phyloP scores from a whole-genome alignment of 2,797 vertebrate genomes.

The Enoplosus armatus region DNA sequence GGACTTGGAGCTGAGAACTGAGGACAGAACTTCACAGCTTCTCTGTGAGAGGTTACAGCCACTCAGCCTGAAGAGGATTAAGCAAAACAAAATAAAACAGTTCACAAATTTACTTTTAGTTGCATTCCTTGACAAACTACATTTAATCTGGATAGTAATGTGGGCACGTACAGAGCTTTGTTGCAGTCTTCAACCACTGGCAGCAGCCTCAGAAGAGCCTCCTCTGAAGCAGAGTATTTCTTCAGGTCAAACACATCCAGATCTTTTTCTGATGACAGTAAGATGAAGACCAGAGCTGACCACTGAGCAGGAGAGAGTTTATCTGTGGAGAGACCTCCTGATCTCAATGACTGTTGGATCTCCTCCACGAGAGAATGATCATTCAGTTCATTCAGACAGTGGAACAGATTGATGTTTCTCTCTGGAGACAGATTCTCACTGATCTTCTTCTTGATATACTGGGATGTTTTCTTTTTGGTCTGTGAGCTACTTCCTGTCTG shows the following conservation, averaged over 20 bases:
- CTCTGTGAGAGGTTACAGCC: background rate
- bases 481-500: background rate
- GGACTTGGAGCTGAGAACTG: background rate
- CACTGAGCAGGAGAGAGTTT: background rate
- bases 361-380: background rate
- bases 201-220: conserved; percentile 12
- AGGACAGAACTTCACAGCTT: background rate
- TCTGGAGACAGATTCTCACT: background rate
- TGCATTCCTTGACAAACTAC: background rate
- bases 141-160: background rate
- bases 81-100: background rate
- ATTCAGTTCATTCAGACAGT: too few species aligned
- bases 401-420: conserved; percentile 6
- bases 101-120: background rate
- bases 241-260: conserved; percentile 7
- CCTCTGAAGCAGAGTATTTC: too few species aligned
- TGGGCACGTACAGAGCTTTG: conserved; percentile 2
- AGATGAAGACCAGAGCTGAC: conserved; percentile 11
- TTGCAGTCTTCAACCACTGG: conserved; percentile 1
- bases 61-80: background rate
- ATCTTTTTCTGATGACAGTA: conserved; percentile 17
- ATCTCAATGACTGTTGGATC: background rate
- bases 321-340: background rate
- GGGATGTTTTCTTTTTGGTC: background rate
- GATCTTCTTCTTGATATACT: conserved; percentile 2